Percentiles rank a stretch among this genome's conserved stretches.
Conservation (phyloP, 2,888 invertebrate species). For the Flexamia atlantica region DNA sequence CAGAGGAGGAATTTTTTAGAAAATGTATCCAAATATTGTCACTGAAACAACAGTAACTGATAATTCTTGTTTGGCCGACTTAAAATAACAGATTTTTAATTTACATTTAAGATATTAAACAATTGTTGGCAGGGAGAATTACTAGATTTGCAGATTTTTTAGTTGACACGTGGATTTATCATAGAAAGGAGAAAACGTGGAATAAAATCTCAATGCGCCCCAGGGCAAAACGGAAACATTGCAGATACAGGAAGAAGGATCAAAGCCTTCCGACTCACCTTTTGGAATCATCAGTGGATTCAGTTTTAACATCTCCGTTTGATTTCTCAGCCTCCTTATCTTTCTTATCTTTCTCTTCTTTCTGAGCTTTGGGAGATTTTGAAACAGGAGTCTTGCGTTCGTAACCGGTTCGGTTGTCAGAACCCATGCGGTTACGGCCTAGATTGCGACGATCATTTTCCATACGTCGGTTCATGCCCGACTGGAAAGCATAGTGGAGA, state of each 20-base stretch:
- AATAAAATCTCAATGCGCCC: background rate
- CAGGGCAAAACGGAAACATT: conserved; percentile 33
- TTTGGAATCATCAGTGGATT: conserved; percentile 57
- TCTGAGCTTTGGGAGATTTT: conserved; percentile 60
- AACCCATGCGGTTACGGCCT: conserved; percentile 50
- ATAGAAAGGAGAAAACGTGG: conserved; percentile 9
- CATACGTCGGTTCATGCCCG: conserved; percentile 64
- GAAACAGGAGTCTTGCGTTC: conserved; percentile 46
- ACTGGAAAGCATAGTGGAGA: conserved; percentile 63
- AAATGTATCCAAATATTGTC: background rate
- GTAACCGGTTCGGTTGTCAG: conserved; percentile 22
- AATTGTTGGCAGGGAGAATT: background rate
- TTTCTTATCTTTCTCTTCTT: conserved; percentile 64
- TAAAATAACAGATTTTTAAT: background rate
- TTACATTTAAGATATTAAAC: background rate
- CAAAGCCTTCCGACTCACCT: conserved; percentile 59
- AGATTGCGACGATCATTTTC: conserved; percentile 59
- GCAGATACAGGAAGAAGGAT: conserved; percentile 32
- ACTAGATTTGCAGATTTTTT: background rate
- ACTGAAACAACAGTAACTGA: background rate
- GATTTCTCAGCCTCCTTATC: conserved; percentile 63
- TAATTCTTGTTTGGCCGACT: background rate
- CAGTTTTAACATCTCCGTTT: conserved; percentile 63
- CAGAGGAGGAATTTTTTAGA: background rate
- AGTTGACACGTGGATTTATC: background rate